Base-by-base conservation (phyloP, 2,797 vertebrate genomes). In the Iguana delicatissima region DNA sequence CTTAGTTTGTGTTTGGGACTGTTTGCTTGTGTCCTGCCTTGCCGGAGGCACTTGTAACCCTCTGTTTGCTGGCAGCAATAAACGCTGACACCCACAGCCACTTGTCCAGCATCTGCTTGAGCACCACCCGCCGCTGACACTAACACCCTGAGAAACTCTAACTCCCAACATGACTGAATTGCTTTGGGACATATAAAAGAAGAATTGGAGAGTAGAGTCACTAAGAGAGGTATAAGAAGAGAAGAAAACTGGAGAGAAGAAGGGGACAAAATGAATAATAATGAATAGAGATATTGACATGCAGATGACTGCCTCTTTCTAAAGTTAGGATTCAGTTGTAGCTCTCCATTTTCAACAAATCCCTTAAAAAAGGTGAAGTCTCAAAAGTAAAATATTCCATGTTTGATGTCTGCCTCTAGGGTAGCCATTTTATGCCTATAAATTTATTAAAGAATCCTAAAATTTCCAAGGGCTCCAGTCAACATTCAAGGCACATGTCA, bases 401-500 rank as follows among this genome's bases (percentile, higher is more conserved):
- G 7, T 84, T 89, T 89, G 88, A 89, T 42, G n/a, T 57, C 32
- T 85, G 88, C 74, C 88, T 46, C 46, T 57, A 85, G 84, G 64
- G 16, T 69, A 69, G n/a, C 50, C 26, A 69, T 85, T 69, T 89
- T 80, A 80, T 85, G 62, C n/a, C 59, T 69, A 85, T 57, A 80
- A 32, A 72, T 89, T 80, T 85, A 55, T 85, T 80, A 80, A 89
- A 89, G 64, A 69, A 52, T 62, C 83, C 74, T 85, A 62, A 35
- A 85, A 89, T 90, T 81, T 86, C 77, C 38, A 26, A 81, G 77
- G 52, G 29, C 67, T 81, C 32, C 26, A 73, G 73, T 84, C 88
- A 89, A 89, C 57, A 84, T 84, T 89, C 82, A 67, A 84, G 74
- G 73, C 88, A 89, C 74, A 84, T 67, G 57, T 77, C 35, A 59